Base-by-base conservation (phyloP, 2,888 invertebrate species). In the Drosophila mulleri region DNA sequence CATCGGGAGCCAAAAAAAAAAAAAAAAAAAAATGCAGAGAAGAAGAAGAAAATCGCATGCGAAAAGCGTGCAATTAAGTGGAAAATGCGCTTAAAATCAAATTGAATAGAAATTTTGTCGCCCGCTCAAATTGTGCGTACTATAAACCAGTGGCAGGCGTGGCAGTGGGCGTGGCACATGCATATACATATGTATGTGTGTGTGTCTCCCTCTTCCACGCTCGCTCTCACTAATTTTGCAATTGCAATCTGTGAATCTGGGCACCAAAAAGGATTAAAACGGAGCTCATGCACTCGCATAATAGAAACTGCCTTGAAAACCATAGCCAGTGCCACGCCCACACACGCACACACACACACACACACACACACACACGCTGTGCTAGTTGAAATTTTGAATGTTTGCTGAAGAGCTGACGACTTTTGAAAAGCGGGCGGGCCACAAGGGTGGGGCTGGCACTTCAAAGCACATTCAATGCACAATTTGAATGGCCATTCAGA, bases 51-150 rank as follows among this genome's bases (percentile, higher is more conserved):
- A 70, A 65, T 56, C 83, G 58, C 42, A 71, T 85, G 70, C 71
- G 83, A 82, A 50, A 68, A 48, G 56, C 41, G 75, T 72, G 86
- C 89, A 87, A 90, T 89, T 90, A 90, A 89, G 80, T 87, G 90
- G 83, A 88, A 90, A 87, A 90, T 82, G 67, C 88, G 86, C 90
- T 87, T 90, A 87, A 87, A 90, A 89, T 88, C 72, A 89, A 89
- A 87, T 89, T 89, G 82, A 71, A 90, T 85, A 86, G 90, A 90
- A 85, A 88, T 87, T 87, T 75, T 75, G 89, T 90, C 84, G 75
- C 72, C 67, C 82, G 84, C 87, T 83, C 73, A 83, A 90, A 89
- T 90, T 83, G 89, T 85, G 84, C 84, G 90, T 83, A 64, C 58
- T 62, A 47, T 32, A 54, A 75, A 58, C 50, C 18, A 58, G 37